These are phyloP conservation scores for Rhabdomys pumilio DNA, from an alignment of 2,797 vertebrate species.

Conservation along the genomic window DNA sequence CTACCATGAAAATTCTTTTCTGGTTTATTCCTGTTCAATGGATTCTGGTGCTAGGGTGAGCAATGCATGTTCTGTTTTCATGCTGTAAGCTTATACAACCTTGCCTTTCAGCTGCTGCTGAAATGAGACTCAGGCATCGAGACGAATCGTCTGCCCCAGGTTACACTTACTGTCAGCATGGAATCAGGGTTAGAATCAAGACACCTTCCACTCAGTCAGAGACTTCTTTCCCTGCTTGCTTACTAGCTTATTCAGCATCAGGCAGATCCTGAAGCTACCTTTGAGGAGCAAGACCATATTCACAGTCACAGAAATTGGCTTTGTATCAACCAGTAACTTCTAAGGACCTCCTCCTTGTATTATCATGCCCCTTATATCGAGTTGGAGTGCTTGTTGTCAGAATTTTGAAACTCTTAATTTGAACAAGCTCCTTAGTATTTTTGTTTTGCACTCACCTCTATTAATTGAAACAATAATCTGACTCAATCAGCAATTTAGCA, in stretches of 20 bases:
- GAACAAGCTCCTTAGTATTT: background rate
- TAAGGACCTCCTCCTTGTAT: background rate
- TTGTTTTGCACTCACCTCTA: background rate
- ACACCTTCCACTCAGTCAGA: background rate
- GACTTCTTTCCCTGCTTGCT: background rate
- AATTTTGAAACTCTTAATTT: constrained; percentile 1
- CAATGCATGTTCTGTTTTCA: background rate
- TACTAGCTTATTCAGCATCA: background rate
- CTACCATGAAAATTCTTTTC: background rate
- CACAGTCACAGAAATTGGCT: background rate
- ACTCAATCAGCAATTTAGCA: background rate
- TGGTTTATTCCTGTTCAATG: background rate
- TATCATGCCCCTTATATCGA: no score
- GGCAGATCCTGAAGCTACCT: background rate
- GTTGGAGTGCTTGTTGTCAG: background rate
- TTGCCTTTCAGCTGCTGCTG: background rate
- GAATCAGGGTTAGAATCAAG: background rate
- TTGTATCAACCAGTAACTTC: background rate
- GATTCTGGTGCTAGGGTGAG: background rate
- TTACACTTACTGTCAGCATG: background rate
- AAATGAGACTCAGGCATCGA: background rate
- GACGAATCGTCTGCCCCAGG: background rate
- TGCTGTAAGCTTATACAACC: rapidly evolving
- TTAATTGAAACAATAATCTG: background rate
- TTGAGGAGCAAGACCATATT: background rate